Evolutionary conservation across 64 coral and sea anemone genomes (phyloP), one percentile per base, ranked within the genome.

Genomic region (Stylophora pistillata): DNA sequence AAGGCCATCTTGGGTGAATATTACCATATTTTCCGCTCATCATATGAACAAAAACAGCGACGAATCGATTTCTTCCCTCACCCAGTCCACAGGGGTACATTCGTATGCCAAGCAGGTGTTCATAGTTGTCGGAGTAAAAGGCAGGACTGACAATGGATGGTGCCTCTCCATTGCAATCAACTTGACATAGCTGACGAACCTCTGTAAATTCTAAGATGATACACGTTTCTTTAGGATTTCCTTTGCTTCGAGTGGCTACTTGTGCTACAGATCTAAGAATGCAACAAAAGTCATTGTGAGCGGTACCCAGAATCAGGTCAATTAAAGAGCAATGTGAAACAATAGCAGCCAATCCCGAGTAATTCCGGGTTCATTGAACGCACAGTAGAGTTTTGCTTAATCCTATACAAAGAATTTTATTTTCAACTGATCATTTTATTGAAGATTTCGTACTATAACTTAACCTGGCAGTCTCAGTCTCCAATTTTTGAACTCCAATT

Each of bases 21-120:
- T 53, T 64, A 54, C 91, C 93, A 89, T 89, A 86, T 13, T 95
- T 89, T 0, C 93, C 88, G 53, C 82, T 60, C 93, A 95, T 95
- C 93, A 95, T 91, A 76, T 91, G 93, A 5, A 95, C 85, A 34
- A 53, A 76, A 32, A 76, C 5, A 4, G 15, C 34, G 10, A 76
- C 16, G 73, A 23, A 15, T 76, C 29, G 17, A 4, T 41, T 7
- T 21, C 3, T 21, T 53, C 73, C 34, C 1, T 9, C 15, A 12
- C 14, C 6, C 17, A 76, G 15, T 17, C 73, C 73, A 15, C 54
- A 53, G 5, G 29, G 34, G 37, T 34, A 76, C 15, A 76, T 34
- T 5, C 16, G 16, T 18, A 76, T 53, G 34, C 29, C 18, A 2
- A 76, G 34, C 73, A 53, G 47, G 29, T 76, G 54, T 21, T 18